Evolutionary conservation across 2,888 invertebrate genomes (phyloP), one percentile per base, ranked within the genome.

Genomic region (Fragum whitleyi): DNA sequence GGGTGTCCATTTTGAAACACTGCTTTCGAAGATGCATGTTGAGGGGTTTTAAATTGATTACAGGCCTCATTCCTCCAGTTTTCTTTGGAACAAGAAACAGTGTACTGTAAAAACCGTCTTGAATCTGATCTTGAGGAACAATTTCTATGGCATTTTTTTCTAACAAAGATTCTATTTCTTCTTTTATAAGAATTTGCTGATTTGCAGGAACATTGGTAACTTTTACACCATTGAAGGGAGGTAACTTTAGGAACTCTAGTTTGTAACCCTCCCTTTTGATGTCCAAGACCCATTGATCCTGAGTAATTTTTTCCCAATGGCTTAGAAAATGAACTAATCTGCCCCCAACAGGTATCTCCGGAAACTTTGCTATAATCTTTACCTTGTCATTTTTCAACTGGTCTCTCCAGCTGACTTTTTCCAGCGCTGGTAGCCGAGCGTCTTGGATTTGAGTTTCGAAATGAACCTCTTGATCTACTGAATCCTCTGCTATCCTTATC

Each of bases 1-100:
- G 51, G 3, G 74, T 76, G 62, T 82, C 79, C 79, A 82, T 79
- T 51, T 81, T 85, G 85, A 85, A 85, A 70, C 79, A 77, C 39
- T 79, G 72, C 51, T 77, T 85, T 55, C 21, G 29, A 59, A 85
- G 79, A 77, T 85, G 82, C 75, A 32, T 23, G 72, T 85, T 85
- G 55, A 85, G 79, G 42, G 81, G 85, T 57, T 71, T 72, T 42
- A 81, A 55, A 71, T 81, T 81, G 51, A 78, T 81, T n/a, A 79
- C 75, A 7, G 79, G 75, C 69, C 81, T 71, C 55, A 71, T 62
- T 61, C 65, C 21, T 51, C 71, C 61, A n/a, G 47, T 74, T 47
- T 83, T 80, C 28, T 83, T 83, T 42, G 59, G 57, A 28, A 75
- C 78, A 26, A 77, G 70, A 70, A 83, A 71, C 14, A 80, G 59